Base-by-base conservation (phyloP, 2,113 vertebrate genomes). In the Elephantulus edwardii region DNA sequence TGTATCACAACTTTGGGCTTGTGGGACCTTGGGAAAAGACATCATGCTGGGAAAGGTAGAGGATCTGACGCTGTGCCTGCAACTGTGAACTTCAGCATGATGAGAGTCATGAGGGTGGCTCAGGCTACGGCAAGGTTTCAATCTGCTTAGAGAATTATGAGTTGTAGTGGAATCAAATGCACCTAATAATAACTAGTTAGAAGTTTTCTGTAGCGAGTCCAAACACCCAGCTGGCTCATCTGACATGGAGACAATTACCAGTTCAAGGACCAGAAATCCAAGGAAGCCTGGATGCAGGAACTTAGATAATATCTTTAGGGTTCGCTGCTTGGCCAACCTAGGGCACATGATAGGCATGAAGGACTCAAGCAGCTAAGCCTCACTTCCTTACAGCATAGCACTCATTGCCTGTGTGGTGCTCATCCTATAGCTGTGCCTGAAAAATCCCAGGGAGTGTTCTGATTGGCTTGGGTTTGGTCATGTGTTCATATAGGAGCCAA, bases 381-480 rank as follows among this genome's bases (percentile, higher is more conserved):
- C 24, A 2, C 35, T 68, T 33, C 58, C 35, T 88, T 28, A 35
- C 10, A 16, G 14, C 30, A 20, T 14, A 8, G 12, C 8, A 4
- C 33, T 78, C 3, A 10, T 44, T 80, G 17, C 9, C 30, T 8
- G 2, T 8, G 17, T 30, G 77, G 75, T 72, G 28, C 60, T 76
- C 56, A 19, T 7, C 58, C 42, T 17, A 48, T 33, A 68, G 28
- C 30, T 19, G 1, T 24, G 46, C n/a, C 48, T 33, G 16, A 30
- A 72, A 16, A 54, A n/a, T 52, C 62, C 30, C 50, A 70, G 26
- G 38, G 82, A 52, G 56, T 42, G 9, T 20, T 84, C 82, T 86
- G 62, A 85, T 79, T 85, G 94, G 60, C 56, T 89, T 81, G 9
- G 5, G 78, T 76, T 91, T 71, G 58, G 22, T 56, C 64, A 48